Conservation (phyloP, 2,797 vertebrate species). For the Cirrhinus mrigala region DNA sequence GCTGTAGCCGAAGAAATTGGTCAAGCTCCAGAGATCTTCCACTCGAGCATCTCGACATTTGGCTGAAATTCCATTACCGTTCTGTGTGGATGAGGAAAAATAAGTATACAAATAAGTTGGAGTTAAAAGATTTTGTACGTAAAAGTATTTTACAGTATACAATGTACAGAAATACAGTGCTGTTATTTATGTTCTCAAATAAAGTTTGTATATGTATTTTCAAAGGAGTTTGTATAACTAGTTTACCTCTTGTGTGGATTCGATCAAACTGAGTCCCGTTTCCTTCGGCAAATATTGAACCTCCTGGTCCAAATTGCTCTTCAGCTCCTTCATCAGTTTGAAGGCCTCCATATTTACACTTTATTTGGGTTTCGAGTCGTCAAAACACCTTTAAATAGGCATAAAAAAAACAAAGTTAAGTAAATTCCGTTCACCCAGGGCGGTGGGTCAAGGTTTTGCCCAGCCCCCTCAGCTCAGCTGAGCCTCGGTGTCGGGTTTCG, state of each 20-base stretch:
- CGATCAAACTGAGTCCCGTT: constrained; percentile 89
- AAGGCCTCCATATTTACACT: constrained; percentile 80
- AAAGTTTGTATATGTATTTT: constrained; percentile 39
- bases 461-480: constrained; percentile 72
- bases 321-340: constrained; percentile 90
- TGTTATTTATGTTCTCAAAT: background rate
- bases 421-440: constrained; percentile 11
- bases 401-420: constrained; percentile 21
- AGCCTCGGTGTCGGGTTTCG: constrained; percentile 73
- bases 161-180: background rate
- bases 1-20: constrained; percentile 94
- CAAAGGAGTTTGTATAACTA: background rate
- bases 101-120: background rate
- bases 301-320: constrained; percentile 88
- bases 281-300: constrained; percentile 87
- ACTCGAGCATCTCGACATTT: constrained; percentile 91
- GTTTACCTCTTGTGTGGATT: constrained; percentile 84
- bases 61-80: constrained; percentile 86
- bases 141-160: background rate
- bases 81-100: constrained; percentile 70
- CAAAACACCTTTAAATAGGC: constrained; percentile 33
- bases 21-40: constrained; percentile 95
- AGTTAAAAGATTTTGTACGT: background rate
- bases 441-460: constrained; percentile 55
- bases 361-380: constrained; percentile 49